phyloP scores from a whole-genome alignment of 2,113 vertebrate species.

The Microcebus tavaratra region DNA sequence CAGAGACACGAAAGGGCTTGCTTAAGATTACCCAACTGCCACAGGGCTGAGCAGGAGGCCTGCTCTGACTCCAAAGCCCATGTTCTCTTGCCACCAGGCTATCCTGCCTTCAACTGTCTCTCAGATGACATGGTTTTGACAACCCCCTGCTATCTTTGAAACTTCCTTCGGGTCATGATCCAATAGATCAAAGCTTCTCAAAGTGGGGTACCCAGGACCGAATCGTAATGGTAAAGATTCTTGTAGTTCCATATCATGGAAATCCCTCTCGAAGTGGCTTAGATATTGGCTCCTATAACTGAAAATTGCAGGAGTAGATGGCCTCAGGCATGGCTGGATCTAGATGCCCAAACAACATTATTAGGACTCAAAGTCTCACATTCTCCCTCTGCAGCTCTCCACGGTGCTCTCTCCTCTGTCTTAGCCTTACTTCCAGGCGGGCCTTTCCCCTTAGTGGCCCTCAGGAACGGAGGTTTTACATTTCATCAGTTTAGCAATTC shows the following conservation, averaged over 20 bases:
- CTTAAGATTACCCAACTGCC: not conserved
- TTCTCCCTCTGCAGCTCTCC: not conserved
- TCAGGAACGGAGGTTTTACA: not conserved
- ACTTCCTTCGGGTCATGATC: not conserved
- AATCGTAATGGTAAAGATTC: not conserved
- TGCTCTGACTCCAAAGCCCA: not conserved
- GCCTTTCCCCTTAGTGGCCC: not conserved
- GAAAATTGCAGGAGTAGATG: not conserved
- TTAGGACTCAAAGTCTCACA: not conserved
- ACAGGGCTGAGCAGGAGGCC: not conserved
- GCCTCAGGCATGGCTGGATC: slow-evolving; percentile 42
- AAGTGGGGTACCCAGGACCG: not conserved
- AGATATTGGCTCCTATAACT: not conserved
- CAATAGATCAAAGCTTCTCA: not conserved
- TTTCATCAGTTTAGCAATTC: not conserved
- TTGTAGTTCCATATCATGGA: not conserved
- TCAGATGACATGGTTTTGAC: not conserved
- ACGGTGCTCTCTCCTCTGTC: not conserved
- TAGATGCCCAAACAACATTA: not conserved
- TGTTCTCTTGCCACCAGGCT: not conserved
- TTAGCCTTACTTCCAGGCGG: not conserved
- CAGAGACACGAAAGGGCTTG: not conserved
- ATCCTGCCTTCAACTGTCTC: not conserved
- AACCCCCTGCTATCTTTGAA: not conserved
- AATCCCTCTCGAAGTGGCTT: not conserved